Conservation (phyloP, 1,140 invertebrate genomes). For the Halesus radiatus region DNA sequence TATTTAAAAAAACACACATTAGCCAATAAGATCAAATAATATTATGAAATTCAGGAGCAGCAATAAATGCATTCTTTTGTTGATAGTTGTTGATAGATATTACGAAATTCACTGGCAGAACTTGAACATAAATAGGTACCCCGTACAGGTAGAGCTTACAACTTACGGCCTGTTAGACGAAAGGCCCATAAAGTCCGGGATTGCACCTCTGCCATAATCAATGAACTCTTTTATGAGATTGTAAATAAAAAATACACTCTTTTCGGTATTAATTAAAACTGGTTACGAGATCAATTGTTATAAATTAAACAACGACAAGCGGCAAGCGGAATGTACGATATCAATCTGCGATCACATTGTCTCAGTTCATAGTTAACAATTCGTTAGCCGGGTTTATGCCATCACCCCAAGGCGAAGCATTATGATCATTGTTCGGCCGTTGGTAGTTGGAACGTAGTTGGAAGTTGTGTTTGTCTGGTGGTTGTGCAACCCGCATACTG, state of each 20-base stretch:
- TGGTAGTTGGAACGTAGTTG: neutral
- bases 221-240: slow-evolving; percentile 18
- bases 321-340: slow-evolving; percentile 30
- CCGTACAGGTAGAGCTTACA: no score
- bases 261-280: slow-evolving; percentile 54
- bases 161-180: neutral
- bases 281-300: slow-evolving; percentile 49
- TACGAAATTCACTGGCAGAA: no score
- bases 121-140: no score
- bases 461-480: no score
- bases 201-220: neutral
- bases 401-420: slow-evolving; percentile 41
- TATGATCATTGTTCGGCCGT: slow-evolving; percentile 46
- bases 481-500: slow-evolving; percentile 53
- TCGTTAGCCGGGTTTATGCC: slow-evolving; percentile 37
- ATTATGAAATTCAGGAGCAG: no score
- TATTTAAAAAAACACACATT: no score
- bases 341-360: slow-evolving; percentile 53
- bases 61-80: no score
- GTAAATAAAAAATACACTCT: slow-evolving; percentile 43
- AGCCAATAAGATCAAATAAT: no score
- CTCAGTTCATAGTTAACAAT: slow-evolving; percentile 37
- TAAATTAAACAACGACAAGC: slow-evolving; percentile 52
- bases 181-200: neutral
- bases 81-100: no score